Conservation (phyloP, 2,797 vertebrate species). For the Sebastes vulpes region DNA sequence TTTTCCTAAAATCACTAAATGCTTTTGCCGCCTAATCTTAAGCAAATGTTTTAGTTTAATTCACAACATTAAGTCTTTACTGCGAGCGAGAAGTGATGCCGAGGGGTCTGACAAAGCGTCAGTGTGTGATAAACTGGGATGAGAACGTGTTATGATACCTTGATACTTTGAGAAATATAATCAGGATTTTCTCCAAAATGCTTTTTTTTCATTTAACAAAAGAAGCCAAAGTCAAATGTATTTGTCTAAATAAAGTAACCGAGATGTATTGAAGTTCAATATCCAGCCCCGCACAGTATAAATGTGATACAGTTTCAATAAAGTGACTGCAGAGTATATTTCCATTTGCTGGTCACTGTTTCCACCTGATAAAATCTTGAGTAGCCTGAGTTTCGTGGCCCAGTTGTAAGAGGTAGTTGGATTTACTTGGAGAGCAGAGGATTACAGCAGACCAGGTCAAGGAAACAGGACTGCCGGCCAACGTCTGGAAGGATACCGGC, state of each 20-base stretch:
- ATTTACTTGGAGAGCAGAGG: constrained; percentile 38
- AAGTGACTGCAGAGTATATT: background rate
- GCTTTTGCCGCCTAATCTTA: background rate
- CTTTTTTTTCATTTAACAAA: background rate
- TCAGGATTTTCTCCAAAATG: background rate
- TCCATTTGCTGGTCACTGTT: background rate
- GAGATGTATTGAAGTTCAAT: too few relatives aligned
- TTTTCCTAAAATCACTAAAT: background rate
- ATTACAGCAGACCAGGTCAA: constrained; percentile 47
- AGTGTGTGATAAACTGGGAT: background rate
- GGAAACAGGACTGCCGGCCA: constrained; percentile 26
- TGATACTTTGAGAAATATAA: background rate
- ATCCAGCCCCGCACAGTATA: background rate
- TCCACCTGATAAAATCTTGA: background rate
- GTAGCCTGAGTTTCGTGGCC: constrained; percentile 4
- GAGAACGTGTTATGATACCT: background rate
- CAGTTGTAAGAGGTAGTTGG: constrained; percentile 11
- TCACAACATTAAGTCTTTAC: background rate
- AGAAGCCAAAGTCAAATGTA: background rate
- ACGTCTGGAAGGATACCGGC: constrained; percentile 34
- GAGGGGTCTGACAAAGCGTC: background rate
- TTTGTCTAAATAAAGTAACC: background rate
- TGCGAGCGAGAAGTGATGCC: background rate
- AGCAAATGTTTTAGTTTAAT: background rate
- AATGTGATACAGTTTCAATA: background rate